Percentiles rank a stretch among this genome's conserved stretches.
These are phyloP conservation scores for Esox niger DNA, from an alignment of 2,113 vertebrate genomes.

Conservation along the genomic window DNA sequence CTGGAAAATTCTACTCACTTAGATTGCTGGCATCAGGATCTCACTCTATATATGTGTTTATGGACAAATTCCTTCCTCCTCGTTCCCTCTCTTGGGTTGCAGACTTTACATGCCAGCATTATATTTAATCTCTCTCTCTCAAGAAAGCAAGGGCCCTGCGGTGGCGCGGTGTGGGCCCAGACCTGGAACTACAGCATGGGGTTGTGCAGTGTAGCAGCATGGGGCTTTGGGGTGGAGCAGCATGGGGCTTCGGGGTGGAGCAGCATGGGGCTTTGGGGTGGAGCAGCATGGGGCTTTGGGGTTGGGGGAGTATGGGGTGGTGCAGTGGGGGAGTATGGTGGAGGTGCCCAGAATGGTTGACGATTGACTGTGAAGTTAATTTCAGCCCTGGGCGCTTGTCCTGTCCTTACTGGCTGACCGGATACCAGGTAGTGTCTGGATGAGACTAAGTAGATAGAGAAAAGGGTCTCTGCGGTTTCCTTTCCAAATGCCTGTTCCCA, in stretches of 20 bases:
- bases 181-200: constrained; percentile 42
- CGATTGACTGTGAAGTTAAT: not conserved
- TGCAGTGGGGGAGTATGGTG: constrained; percentile 43
- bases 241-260: constrained; percentile 43
- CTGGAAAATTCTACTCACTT: constrained; percentile 63
- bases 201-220: constrained; percentile 48
- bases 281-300: too few relatives aligned
- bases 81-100: constrained; percentile 49
- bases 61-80: constrained; percentile 73
- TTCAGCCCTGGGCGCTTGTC: not conserved
- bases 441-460: constrained; percentile 35
- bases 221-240: constrained; percentile 40
- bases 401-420: not conserved
- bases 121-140: constrained; percentile 66
- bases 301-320: constrained; percentile 9
- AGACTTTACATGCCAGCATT: constrained; percentile 64
- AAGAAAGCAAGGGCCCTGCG: constrained; percentile 39
- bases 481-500: constrained; percentile 58
- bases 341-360: constrained; percentile 10
- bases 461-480: constrained; percentile 38
- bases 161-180: constrained; percentile 44
- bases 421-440: constrained; percentile 1
- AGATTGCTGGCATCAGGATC: constrained; percentile 54
- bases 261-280: too few relatives aligned
- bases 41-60: constrained; percentile 66